Evolutionary conservation across 37 sponge, comb jelly and placozoan genomes (phyloP), one percentile per base, ranked within the genome.

Genomic region (Ephydatia muelleri): DNA sequence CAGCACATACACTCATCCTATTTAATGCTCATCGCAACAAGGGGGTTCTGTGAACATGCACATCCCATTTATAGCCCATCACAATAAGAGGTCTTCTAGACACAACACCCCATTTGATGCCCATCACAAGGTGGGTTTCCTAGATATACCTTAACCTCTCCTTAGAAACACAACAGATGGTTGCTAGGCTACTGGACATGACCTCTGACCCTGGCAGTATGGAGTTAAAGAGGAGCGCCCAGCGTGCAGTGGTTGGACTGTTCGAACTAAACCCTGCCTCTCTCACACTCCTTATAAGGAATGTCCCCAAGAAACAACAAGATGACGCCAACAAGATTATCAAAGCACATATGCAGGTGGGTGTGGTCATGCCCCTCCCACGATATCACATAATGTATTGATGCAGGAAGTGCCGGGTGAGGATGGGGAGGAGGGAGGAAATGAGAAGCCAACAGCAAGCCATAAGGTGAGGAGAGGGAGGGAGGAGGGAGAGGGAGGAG

Each of bases 181-280:
- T 95, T 28, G 29, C 83, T 11, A 92, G 84, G 35, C 72, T 95
- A 0, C 57, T 95, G 29, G 68, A 74, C 49, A 49, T 88, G 72
- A 90, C 89, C 1, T 67, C 79, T 13, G 96, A 95, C 47, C 93
- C 93, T 16, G 90, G 90, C 72, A 95, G 94, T 80, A 83, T 70
- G 2, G 96, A 90, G 65, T 69, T 95, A 3, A 75, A 94, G 49
- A 82, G 80, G 57, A 67, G 57, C 6, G 84, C 86, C 48, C 87
- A 88, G 79, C 84, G 57, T 27, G 86, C 67, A 37, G 35, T 95
- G 33, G 81, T 81, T 2, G 79, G 67, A 48, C 67, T 95, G 29
- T 95, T 93, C 80, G 87, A 93, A 6, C 74, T 91, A 11, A 93
- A 90, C 80, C 85, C 93, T 21, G 81, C 96, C 76, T 77, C 84